Percentiles rank a stretch among this genome's conserved stretches.
Conservation (phyloP, 2,797 vertebrate species). For the Pipistrellus kuhlii region DNA sequence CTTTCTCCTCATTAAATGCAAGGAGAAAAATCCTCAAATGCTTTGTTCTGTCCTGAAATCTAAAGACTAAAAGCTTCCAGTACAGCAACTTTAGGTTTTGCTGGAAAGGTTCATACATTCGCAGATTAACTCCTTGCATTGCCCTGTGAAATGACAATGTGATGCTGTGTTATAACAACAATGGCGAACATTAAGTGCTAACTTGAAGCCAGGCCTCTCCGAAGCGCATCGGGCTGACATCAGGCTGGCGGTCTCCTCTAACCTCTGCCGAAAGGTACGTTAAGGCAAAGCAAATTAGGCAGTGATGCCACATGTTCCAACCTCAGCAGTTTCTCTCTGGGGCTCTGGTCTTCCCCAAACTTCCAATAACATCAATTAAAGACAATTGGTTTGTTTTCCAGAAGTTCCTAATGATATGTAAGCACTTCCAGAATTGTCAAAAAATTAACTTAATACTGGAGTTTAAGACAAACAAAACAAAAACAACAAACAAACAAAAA, state of each 20-base stretch:
- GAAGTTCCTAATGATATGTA: neutral
- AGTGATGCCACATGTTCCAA: neutral
- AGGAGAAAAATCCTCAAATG: neutral
- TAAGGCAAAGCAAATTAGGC: neutral
- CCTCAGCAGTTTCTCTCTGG: neutral
- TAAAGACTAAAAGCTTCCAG: slow-evolving; percentile 40
- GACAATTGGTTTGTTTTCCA: neutral
- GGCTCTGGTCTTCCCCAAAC: neutral
- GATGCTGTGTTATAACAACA: neutral
- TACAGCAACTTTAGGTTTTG: neutral
- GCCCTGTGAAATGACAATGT: neutral
- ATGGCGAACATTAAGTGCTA: neutral
- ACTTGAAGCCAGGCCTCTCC: neutral
- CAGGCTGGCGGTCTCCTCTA: neutral
- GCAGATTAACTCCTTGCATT: neutral
- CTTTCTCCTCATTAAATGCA: neutral
- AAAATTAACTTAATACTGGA: neutral
- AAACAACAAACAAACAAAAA: neutral
- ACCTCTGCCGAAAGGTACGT: neutral
- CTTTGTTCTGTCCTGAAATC: slow-evolving; percentile 16
- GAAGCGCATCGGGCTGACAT: neutral
- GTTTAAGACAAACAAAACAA: neutral
- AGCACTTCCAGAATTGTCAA: neutral
- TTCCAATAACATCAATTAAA: neutral
- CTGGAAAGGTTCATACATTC: neutral